Evolutionary conservation across 2,797 vertebrate genomes (phyloP).

Genomic region (Helarctos malayanus): DNA sequence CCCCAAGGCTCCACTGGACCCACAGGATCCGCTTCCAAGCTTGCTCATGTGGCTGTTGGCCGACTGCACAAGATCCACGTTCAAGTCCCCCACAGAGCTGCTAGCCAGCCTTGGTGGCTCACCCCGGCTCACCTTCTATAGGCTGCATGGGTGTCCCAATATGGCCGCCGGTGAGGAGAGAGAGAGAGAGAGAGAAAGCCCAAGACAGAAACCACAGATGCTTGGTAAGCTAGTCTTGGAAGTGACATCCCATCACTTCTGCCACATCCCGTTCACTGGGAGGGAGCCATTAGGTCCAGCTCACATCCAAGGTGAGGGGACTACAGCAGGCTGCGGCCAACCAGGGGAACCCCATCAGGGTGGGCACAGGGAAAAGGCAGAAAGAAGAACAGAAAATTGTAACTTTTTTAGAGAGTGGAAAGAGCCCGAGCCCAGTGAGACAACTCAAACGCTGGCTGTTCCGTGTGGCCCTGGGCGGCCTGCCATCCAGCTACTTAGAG

Average conservation of each 20-base stretch:
- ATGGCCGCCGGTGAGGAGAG: background rate
- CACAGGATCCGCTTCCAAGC: background rate
- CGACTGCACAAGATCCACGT: background rate
- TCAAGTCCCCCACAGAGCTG: background rate
- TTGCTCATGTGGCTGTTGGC: background rate
- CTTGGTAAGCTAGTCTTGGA: background rate
- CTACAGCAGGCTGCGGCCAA: background rate
- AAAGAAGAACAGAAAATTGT: background rate
- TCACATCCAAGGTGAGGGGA: background rate
- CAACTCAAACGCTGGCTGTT: background rate
- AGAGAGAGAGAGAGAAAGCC: background rate
- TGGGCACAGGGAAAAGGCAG: background rate
- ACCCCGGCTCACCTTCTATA: fast-evolving
- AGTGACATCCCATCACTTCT: background rate
- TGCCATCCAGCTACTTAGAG: background rate
- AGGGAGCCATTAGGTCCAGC: background rate
- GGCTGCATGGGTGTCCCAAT: background rate
- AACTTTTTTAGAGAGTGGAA: background rate
- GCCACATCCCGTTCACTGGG: background rate
- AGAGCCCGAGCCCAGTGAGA: background rate
- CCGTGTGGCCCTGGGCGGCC: too few species aligned
- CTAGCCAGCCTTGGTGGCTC: background rate
- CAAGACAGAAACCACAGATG: background rate
- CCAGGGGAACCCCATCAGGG: background rate
- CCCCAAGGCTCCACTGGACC: background rate